Conservation (phyloP, 2,797 vertebrate genomes). For the Sciurus carolinensis region DNA sequence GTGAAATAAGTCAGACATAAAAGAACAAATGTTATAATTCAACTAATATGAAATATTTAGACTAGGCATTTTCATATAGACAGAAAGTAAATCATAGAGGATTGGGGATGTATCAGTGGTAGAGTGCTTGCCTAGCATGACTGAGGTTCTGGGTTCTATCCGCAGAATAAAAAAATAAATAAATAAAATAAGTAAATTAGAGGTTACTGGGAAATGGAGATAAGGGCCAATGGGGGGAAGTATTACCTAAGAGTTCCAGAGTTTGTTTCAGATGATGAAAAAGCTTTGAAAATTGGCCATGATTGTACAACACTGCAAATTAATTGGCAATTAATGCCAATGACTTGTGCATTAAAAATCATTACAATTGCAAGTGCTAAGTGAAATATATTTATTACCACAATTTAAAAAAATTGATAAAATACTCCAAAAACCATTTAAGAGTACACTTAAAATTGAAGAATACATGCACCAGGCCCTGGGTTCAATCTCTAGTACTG, state of each 20-base stretch:
- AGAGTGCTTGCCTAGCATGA: too few species aligned
- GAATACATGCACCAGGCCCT: not conserved
- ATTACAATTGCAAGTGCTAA: conserved; percentile 10
- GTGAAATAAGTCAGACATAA: not conserved
- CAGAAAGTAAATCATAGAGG: not conserved
- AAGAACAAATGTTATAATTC: not conserved
- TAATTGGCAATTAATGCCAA: not conserved
- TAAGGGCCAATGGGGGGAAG: not conserved
- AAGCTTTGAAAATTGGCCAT: not conserved
- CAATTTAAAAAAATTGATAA: conserved; percentile 4
- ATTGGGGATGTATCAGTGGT: not conserved
- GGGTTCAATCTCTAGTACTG: not conserved
- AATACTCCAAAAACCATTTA: conserved; percentile 6
- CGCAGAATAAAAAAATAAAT: too few species aligned
- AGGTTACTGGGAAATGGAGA: not conserved
- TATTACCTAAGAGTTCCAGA: not conserved
- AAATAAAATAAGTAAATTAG: not conserved
- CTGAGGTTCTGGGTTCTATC: too few species aligned
- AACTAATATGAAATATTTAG: not conserved
- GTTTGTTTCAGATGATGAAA: not conserved
- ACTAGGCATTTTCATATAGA: conserved; percentile 32
- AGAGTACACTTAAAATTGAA: not conserved
- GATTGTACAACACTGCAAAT: not conserved
- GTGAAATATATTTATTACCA: not conserved
- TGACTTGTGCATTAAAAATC: not conserved